Conservation (phyloP, 2,113 vertebrate genomes). For the Pionites leucogaster region DNA sequence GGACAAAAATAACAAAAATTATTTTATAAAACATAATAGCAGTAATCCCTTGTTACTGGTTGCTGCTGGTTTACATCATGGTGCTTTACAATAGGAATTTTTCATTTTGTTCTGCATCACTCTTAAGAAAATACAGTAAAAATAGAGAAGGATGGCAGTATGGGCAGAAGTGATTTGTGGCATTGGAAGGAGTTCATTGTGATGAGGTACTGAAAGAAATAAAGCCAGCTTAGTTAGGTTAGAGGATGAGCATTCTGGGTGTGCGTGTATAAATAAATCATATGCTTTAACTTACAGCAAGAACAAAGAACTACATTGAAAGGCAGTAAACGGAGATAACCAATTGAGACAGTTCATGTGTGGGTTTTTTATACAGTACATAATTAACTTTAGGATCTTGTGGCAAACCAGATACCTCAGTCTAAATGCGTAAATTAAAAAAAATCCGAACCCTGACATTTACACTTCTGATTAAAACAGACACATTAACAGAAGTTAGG, state of each 20-base stretch:
- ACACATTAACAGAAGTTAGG: not conserved
- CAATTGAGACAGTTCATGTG: not conserved
- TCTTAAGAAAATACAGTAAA: not conserved
- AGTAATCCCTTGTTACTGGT: not conserved
- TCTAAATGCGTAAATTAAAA: not conserved
- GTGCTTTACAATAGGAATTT: not conserved
- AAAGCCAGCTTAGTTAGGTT: not conserved
- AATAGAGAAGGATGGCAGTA: not conserved
- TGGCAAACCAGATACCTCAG: not conserved
- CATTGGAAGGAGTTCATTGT: not conserved
- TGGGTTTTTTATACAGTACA: not conserved
- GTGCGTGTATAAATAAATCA: not conserved
- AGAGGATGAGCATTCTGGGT: not conserved
- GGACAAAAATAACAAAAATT: not conserved
- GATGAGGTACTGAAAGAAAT: not conserved
- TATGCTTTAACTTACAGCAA: not conserved
- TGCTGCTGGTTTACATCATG: not conserved
- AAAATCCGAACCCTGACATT: not conserved
- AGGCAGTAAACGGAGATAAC: not conserved
- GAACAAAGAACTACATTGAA: not conserved
- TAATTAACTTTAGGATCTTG: not conserved
- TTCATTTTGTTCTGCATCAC: not conserved
- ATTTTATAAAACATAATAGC: not conserved
- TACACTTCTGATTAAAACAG: not conserved
- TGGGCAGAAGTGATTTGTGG: not conserved